A percentile compares a stretch with the other conserved stretches of the same genome.
Evolutionary conservation across 2,113 vertebrate species (phyloP).

Genomic region (Hydrochoerus hydrochaeris): DNA sequence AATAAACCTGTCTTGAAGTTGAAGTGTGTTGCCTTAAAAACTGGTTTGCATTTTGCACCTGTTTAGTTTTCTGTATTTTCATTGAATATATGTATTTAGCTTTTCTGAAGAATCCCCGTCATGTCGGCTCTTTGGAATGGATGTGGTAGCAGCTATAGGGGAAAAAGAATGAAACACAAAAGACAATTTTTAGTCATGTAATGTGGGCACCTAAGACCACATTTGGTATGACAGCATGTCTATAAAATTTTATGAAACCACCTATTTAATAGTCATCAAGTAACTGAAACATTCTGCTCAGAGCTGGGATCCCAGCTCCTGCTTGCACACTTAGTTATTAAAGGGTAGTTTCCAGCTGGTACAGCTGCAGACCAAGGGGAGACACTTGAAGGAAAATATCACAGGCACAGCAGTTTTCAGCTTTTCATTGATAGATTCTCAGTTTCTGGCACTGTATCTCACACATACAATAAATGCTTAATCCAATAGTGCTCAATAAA

Average conservation of each 20-base stretch:
- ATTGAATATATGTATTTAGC: neutral
- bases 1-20: constrained; percentile 20
- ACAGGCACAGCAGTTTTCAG: neutral
- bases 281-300: constrained; percentile 5
- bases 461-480: neutral
- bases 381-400: neutral
- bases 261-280: constrained; percentile 10
- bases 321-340: neutral
- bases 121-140: constrained; percentile 21
- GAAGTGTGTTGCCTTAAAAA: constrained; percentile 16
- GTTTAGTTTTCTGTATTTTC: neutral
- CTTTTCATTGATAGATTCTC: neutral
- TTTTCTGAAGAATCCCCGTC: neutral
- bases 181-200: neutral
- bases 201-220: neutral
- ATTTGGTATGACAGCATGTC: constrained; percentile 24
- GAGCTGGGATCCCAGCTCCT: neutral
- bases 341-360: neutral
- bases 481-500: neutral
- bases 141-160: neutral
- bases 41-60: constrained; percentile 9
- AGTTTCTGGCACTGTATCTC: neutral
- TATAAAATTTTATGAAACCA: constrained; percentile 43
- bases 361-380: neutral
- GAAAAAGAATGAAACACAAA: neutral